Evolutionary conservation across 2,797 vertebrate genomes (phyloP), one percentile per base, ranked within the genome.

Genomic region (Neoniphon sammara): DNA sequence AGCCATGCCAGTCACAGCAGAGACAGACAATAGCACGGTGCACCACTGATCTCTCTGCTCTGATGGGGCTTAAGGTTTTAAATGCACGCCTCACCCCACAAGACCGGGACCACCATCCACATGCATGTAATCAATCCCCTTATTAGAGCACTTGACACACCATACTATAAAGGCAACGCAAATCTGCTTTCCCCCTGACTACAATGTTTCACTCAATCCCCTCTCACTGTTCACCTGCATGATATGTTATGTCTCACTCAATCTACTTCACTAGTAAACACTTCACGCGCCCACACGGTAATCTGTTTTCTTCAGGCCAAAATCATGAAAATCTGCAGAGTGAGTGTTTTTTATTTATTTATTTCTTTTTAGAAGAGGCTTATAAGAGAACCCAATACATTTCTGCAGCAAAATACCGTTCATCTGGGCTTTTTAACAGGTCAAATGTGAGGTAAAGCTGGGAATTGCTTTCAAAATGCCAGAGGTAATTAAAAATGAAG

Each of bases 61-160:
- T 34, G 75, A 85, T 75, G 80, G 83, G 70, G 86, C 74, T 87
- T 87, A 89, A 80, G 80, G 88, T 86, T 90, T 88, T 88, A 91
- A 89, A 90, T 88, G 83, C 78, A 85, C 90, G 84, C 84, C 83
- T 87, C 79, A 69, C 73, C 76, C 76, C 60, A 79, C 80, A 53
- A 78, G 82, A 84, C 71, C 75, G 20, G 77, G 77, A 89, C 82
- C 87, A 85, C 85, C 86, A 72, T 88, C 89, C 87, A 80, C 82
- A 87, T 82, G 82, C 71, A 75, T 86, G 92, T 89, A 91, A 92
- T 70, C 6, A 78, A 94, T 87, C 88, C 83, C 77, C 76, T 91
- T 78, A 92, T 93, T 93, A 92, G 75, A 71, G 80, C 80, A 78
- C 79, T 39, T 79, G 86, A 90, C 83, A 89, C 82, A 81, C 56